These are phyloP conservation scores for Parelbella ahira DNA, from an alignment of 2,888 invertebrate species.

Conservation along the genomic window DNA sequence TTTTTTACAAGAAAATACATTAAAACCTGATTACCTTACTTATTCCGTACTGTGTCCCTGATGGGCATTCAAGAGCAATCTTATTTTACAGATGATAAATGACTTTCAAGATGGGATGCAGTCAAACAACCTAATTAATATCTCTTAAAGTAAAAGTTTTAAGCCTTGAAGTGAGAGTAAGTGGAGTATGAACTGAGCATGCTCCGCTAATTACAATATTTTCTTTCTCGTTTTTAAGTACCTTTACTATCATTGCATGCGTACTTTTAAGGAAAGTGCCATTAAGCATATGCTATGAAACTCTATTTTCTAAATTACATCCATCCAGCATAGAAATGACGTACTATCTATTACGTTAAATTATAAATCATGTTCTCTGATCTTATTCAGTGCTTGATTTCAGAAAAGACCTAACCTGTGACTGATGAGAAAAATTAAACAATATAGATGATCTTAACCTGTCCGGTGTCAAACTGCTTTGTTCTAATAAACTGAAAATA, in stretches of 20 bases:
- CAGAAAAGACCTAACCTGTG: no score
- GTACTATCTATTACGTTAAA: no score
- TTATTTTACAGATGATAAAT: constrained; percentile 23
- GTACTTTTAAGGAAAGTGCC: constrained; percentile 1
- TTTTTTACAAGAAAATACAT: constrained; percentile 20
- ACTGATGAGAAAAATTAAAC: no score
- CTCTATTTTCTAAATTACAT: no score
- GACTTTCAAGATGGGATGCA: constrained; percentile 18
- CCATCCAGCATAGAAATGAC: no score
- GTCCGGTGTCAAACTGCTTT: background rate
- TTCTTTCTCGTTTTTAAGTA: constrained; percentile 13
- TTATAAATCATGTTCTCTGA: no score
- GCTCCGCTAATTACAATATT: constrained; percentile 6
- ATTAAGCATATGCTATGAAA: no score
- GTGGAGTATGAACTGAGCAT: constrained; percentile 12
- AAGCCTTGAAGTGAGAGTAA: constrained; percentile 24
- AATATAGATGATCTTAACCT: no score
- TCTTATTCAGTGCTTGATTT: no score
- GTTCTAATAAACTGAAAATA: constrained; percentile 3
- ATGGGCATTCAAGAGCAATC: constrained; percentile 19
- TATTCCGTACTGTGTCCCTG: constrained; percentile 21
- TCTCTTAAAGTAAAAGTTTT: constrained; percentile 25
- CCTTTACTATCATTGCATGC: no score
- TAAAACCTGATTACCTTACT: constrained; percentile 24
- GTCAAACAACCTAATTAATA: constrained; percentile 25